phyloP scores from a whole-genome alignment of 2,113 vertebrate genomes.

The Verasper variegatus region DNA sequence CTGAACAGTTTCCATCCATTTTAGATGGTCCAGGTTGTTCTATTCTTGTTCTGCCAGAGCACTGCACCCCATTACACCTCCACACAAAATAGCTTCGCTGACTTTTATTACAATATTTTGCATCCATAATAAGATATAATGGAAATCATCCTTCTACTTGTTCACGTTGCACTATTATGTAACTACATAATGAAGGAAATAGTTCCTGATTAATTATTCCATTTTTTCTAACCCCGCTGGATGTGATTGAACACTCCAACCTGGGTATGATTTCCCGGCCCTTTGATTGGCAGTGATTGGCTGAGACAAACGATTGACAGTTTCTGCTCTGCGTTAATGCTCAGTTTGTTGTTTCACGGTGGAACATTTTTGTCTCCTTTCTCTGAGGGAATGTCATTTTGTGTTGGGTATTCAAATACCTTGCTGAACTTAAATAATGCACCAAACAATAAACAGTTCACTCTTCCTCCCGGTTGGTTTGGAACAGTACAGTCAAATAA shows the following conservation, averaged over 20 bases:
- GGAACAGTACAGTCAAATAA: no score
- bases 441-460: no score
- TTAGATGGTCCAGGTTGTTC: neutral
- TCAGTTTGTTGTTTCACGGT: neutral
- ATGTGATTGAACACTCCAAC: neutral
- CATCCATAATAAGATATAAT: conserved; percentile 20
- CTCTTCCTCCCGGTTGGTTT: no score
- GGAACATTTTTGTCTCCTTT: neutral
- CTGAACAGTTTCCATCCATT: neutral
- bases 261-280: neutral
- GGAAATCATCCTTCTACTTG: conserved; percentile 17
- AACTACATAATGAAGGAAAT: conserved; percentile 7
- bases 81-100: neutral
- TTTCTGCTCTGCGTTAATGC: neutral
- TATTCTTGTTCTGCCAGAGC: conserved; percentile 1
- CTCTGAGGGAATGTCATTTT: neutral
- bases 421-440: no score
- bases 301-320: no score
- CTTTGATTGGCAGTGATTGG: conserved; percentile 8
- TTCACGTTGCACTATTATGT: neutral
- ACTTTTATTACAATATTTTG: conserved; percentile 25
- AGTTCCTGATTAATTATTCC: neutral
- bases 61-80: neutral
- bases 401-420: neutral
- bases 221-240: neutral